Base-by-base conservation (phyloP, 2,888 invertebrate genomes). In the Heteromurus nitidus region DNA sequence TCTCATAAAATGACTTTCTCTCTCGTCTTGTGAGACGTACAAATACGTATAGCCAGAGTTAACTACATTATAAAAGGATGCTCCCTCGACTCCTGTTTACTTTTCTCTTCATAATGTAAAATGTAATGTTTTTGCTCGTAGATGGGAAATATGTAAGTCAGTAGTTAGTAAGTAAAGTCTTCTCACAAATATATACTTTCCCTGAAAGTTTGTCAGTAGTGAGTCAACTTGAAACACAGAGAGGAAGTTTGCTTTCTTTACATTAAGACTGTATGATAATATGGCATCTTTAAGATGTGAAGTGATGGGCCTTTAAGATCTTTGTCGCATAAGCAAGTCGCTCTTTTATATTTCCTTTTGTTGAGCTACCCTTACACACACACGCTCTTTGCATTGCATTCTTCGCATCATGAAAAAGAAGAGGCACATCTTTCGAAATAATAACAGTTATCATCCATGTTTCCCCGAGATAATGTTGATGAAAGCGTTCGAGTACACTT, bases 11-110 rank as follows among this genome's bases (percentile, higher is more conserved):
- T n/a, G n/a, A n/a, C n/a, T n/a, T n/a, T n/a, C n/a, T n/a, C n/a
- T n/a, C n/a, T n/a, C n/a, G n/a, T n/a, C n/a, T n/a, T n/a, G n/a
- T n/a, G n/a, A n/a, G n/a, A n/a, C n/a, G n/a, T n/a, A n/a, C n/a
- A n/a, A n/a, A n/a, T n/a, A n/a, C n/a, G n/a, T n/a, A n/a, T n/a
- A n/a, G n/a, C n/a, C n/a, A n/a, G n/a, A 30, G 68, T 50, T 68
- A 53, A 68, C 65, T 65, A 68, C 30, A 13, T 68, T 36, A 42
- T 24, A 42, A 47, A 64, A 44, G 47, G 31, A 69, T 53, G 24
- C 22, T 67, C 44, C n/a, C 47, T 36, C 36, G 36, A 36, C 36
- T 50, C 55, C 31, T 30, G 53, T 55, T 53, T 67, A 67, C 47
- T 44, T 36, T 36, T 47, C 26, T 67, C 26, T 18, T 47, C 20